phyloP scores from a whole-genome alignment of 2,888 invertebrate species.

The Machimus atricapillus region DNA sequence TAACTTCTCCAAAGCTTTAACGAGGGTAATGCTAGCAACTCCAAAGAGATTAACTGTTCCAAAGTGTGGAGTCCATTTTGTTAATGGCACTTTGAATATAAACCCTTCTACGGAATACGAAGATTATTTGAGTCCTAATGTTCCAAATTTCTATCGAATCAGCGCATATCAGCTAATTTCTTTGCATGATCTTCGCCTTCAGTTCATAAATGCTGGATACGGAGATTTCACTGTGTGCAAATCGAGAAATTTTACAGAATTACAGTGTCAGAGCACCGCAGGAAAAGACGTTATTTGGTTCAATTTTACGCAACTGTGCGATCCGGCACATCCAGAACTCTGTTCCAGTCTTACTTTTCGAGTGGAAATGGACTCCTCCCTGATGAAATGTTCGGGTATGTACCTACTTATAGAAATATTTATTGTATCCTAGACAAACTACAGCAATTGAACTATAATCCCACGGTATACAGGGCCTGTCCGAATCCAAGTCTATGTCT shows the following conservation, averaged over 20 bases:
- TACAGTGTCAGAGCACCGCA: slow-evolving; percentile 64
- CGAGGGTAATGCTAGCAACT: slow-evolving; percentile 44
- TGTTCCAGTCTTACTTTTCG: slow-evolving; percentile 66
- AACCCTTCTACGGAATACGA: slow-evolving; percentile 61
- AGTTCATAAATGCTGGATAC: slow-evolving; percentile 67
- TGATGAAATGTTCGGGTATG: slow-evolving; percentile 69
- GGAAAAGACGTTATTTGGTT: slow-evolving; percentile 63
- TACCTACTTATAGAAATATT: neutral
- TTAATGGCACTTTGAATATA: neutral
- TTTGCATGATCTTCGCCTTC: slow-evolving; percentile 50
- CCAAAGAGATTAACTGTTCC: slow-evolving; percentile 57
- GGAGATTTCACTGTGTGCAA: slow-evolving; percentile 68
- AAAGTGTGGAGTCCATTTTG: slow-evolving; percentile 50
- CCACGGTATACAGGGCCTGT: too few relatives aligned
- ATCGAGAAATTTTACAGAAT: slow-evolving; percentile 62
- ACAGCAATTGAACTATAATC: too few relatives aligned
- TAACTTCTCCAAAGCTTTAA: slow-evolving; percentile 7
- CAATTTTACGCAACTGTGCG: slow-evolving; percentile 65
- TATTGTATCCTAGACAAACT: neutral
- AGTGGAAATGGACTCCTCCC: slow-evolving; percentile 64
- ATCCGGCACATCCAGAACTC: slow-evolving; percentile 56
- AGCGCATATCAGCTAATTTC: slow-evolving; percentile 63
- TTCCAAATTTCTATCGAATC: slow-evolving; percentile 65
- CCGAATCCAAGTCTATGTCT: too few relatives aligned
- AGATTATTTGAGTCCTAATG: slow-evolving; percentile 67